phyloP scores from a whole-genome alignment of 2,113 vertebrate species.

The Coreoperca whiteheadi region DNA sequence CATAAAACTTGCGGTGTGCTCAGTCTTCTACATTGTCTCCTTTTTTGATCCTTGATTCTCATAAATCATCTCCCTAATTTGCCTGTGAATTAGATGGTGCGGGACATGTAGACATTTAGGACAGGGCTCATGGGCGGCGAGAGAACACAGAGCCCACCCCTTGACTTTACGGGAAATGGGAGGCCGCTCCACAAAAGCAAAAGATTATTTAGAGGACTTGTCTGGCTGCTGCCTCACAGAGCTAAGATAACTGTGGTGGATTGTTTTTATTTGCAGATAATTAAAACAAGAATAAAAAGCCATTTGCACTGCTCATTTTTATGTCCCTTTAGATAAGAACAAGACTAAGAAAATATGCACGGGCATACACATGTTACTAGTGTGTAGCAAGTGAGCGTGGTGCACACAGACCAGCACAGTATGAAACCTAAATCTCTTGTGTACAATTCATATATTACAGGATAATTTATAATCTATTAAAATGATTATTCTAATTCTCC shows the following conservation, averaged over 20 bases:
- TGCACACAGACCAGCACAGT: constrained; percentile 8
- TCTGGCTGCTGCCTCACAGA: constrained; percentile 53
- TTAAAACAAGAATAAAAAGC: constrained; percentile 61
- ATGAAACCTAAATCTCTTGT: constrained; percentile 57
- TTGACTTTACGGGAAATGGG: constrained; percentile 81
- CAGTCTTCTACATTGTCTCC: constrained; percentile 76
- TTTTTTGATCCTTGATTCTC: constrained; percentile 80
- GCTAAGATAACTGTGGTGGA: constrained; percentile 60
- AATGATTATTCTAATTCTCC: constrained; percentile 68
- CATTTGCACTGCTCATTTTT: constrained; percentile 38
- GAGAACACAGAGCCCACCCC: constrained; percentile 72
- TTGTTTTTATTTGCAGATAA: constrained; percentile 69
- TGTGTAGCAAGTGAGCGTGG: neutral
- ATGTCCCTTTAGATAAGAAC: constrained; percentile 32
- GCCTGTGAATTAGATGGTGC: constrained; percentile 79
- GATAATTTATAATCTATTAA: constrained; percentile 67
- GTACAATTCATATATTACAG: constrained; percentile 58
- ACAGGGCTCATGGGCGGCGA: constrained; percentile 48
- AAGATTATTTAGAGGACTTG: constrained; percentile 61
- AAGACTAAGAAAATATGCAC: neutral
- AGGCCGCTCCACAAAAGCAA: constrained; percentile 54
- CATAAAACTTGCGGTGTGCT: constrained; percentile 77
- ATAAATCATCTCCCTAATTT: constrained; percentile 82
- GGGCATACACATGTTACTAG: neutral
- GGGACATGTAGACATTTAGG: constrained; percentile 71